phyloP scores from a whole-genome alignment of 2,888 invertebrate species.

The Trachelus stipa region DNA sequence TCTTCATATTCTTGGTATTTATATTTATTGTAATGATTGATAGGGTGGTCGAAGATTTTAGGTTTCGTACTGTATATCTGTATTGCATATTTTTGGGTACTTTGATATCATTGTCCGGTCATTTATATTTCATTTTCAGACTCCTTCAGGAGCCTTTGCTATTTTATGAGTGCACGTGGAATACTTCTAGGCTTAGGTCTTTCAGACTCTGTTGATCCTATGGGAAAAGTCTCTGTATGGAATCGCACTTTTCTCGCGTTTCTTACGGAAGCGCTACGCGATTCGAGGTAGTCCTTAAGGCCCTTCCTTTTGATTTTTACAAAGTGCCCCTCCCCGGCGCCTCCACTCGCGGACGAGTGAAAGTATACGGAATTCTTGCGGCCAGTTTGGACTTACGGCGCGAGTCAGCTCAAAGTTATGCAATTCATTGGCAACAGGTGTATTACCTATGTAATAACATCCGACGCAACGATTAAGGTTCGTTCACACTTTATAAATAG shows the following conservation, averaged over 20 bases:
- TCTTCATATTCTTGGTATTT: background rate
- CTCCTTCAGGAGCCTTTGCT: background rate
- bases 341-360: conserved; percentile 49
- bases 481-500: conserved; percentile 18
- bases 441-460: conserved; percentile 46
- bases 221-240: background rate
- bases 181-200: background rate
- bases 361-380: conserved; percentile 59
- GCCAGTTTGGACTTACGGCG: conserved; percentile 42
- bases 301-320: conserved; percentile 27
- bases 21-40: background rate
- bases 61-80: too few relatives aligned
- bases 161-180: background rate
- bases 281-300: conserved; percentile 3
- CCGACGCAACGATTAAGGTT: conserved; percentile 27
- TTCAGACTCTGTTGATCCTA: background rate
- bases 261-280: background rate
- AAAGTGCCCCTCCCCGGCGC: conserved; percentile 28
- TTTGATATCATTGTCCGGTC: too few relatives aligned
- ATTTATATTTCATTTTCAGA: background rate
- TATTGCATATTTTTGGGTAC: too few relatives aligned
- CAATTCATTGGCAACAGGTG: conserved; percentile 51
- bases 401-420: conserved; percentile 38
- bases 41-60: too few relatives aligned
- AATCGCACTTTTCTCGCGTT: background rate